A percentile compares a stretch with the other conserved stretches of the same genome.
phyloP scores from a whole-genome alignment of 2,113 vertebrate species.

The Pagrus major region DNA sequence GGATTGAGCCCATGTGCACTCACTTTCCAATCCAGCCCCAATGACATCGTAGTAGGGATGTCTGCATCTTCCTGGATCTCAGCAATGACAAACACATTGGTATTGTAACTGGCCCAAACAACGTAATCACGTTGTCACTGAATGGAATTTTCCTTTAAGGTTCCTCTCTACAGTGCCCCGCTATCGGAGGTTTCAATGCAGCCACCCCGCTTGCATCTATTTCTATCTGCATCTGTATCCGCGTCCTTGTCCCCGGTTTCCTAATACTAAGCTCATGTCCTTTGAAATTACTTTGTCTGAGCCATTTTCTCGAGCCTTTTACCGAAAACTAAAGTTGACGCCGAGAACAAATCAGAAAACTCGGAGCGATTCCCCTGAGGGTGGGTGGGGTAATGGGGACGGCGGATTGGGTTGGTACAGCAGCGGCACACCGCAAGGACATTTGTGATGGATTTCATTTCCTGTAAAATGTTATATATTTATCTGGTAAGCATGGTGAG shows the following conservation, averaged over 20 bases:
- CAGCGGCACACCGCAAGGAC: conserved; percentile 21
- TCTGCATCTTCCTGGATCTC: background rate
- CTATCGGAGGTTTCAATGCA: conserved; percentile 5
- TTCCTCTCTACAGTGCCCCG: background rate
- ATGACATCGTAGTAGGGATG: background rate
- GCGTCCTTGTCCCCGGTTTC: conserved; percentile 40
- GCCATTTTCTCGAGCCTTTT: conserved; percentile 38
- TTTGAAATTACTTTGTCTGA: conserved; percentile 48
- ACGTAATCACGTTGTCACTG: background rate
- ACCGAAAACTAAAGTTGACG: conserved; percentile 40
- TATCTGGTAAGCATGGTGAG: conserved; percentile 8
- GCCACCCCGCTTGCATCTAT: conserved; percentile 6
- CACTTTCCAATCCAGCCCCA: background rate
- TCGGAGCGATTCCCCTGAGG: conserved; percentile 1
- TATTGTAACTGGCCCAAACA: background rate
- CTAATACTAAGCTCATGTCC: conserved; percentile 33
- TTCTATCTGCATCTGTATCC: conserved; percentile 22
- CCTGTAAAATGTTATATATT: background rate
- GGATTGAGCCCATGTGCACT: no score
- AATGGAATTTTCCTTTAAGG: background rate
- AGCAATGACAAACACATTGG: background rate
- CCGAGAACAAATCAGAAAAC: conserved; percentile 57
- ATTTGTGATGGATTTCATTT: conserved; percentile 33
- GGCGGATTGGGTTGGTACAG: conserved; percentile 1
- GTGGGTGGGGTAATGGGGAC: background rate